Base-by-base conservation (phyloP, 2,888 invertebrate species). In the Eupithecia vulgata region DNA sequence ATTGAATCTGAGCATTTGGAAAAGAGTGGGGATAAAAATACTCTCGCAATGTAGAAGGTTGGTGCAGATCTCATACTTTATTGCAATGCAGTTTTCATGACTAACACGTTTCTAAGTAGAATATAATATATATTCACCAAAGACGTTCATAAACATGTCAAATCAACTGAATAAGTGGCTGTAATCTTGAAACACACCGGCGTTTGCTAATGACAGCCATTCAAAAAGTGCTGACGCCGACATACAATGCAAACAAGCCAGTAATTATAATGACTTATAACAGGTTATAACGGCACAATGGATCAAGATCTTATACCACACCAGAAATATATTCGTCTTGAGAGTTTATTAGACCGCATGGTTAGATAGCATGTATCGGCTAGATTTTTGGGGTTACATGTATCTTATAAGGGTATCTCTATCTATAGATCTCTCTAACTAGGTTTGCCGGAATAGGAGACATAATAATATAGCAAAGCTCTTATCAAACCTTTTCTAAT, bases 151-250 rank as follows among this genome's bases (percentile, higher is more conserved):
- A 34, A 30, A 61, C 34, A 34, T 17, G 61, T 52, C 48, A n/a
- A 48, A 21, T 52, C 21, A 52, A 25, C 21, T 25, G 21, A 52
- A 48, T 52, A 52, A 52, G 52, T 12, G 52, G 5, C 52, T 52
- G 21, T 52, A 25, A 61, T 62, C 62, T 35, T 62, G 37, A 35
- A 17, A 62, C 62, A 34, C 34, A n/a, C 35, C 34, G 61, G 21
- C 10, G 62, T 37, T 37, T 30, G 17, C 52, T 59, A 73, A 69
- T 66, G 30, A 61, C 59, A 72, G 68, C 67, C 21, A 59, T 70
- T 72, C 65, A 42, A 30, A 72, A 70, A 68, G 48, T 70, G 75
- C 72, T 75, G 72, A 72, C 64, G 25, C 70, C 68, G 62, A 57
- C 67, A 62, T 69, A 62, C 52, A 67, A 62, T 61, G 65, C 71